Evolutionary conservation across 2,797 vertebrate genomes (phyloP), one percentile per base, ranked within the genome.

Genomic region (Falco cherrug): DNA sequence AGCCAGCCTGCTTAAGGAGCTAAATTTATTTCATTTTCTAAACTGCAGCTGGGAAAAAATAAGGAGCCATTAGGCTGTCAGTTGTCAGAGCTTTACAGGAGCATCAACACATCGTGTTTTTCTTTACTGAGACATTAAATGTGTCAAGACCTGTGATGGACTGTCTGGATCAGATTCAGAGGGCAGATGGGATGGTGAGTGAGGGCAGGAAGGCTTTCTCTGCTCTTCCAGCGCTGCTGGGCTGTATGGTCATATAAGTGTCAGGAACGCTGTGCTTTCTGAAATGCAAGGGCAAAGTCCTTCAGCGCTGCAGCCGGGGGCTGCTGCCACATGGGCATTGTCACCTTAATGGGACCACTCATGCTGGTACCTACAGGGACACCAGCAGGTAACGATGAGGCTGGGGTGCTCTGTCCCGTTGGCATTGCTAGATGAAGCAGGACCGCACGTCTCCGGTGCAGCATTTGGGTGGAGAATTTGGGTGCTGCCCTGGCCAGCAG

Each of bases 11-110:
- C 85, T 93, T 84, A 95, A 96, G 90, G 92, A 93, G 87, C 61
- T 93, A 93, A 97, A 93, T 89, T 96, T 96, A 96, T 95, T 97
- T 98, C 81, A 80, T 95, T 95, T 97, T 97, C 89, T n/a, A 94
- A 93, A 93, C 94, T 95, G 91, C 90, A 76, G 95, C 95, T 94
- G 87, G 94, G 95, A 94, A 90, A 93, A 96, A 97, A 96, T 95
- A 97, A 94, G 95, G 84, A 90, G 73, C 92, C 94, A 97, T 98
- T 96, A 97, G 88, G 88, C 96, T 96, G 89, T 96, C 95, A 96
- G 93, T 96, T 96, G 94, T 96, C 84, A 56, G 84, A 89, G 90
- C 67, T 97, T 96, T 96, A 82, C 84, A 83, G 95, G 93, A 85
- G 84, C 96, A 88, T 97, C 97, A 93, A 91, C 39, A 37, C 95